Base-by-base conservation (phyloP, 2,113 vertebrate genomes). In the Cacatua alba region DNA sequence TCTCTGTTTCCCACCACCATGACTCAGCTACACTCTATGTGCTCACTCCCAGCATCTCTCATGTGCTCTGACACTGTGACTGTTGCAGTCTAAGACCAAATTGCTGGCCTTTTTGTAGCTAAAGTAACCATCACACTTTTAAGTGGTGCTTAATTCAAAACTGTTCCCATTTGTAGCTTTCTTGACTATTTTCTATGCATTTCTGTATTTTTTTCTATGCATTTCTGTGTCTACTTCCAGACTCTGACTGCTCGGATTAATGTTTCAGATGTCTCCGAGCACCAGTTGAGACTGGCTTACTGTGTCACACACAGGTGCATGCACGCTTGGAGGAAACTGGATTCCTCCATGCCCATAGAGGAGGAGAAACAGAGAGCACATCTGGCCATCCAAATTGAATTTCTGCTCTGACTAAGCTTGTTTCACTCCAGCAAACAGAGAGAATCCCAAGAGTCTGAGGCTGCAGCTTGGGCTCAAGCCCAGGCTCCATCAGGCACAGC, bases 271-370 rank as follows among this genome's bases (percentile, higher is more conserved):
- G 43, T 70, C 71, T 71, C 43, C 20, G 24, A 69, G 52, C 13
- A 13, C 57, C 51, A 69, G 1, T 13, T 25, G n/a, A 84, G n/a
- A 48, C 26, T 59, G 69, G 23, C 24, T 89, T 68, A 24, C 51
- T 1, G 0, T 55, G 14, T 85, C 19, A 24, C 25, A 72, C 13
- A 46, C 4, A 4, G n/a, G 65, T 1, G 5, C 0, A 1, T 9
- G 21, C 13, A 67, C 0, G 0, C 39, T 20, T 25, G 14, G 62
- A 68, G 44, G 44, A 80, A 46, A 33, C 1, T 2, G 68, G 25
- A 86, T 63, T 87, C 48, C n/a, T 79, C 28, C 13, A 13, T 53
- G 48, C 17, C 18, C 31, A 64, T 23, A 52, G 51, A 93, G 17
- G 12, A 87, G n/a, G 37, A 75, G 31, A 78, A 87, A 35, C 9